These are phyloP conservation scores for Drosophila obscura DNA, from an alignment of 1,140 invertebrate species.

Conservation along the genomic window DNA sequence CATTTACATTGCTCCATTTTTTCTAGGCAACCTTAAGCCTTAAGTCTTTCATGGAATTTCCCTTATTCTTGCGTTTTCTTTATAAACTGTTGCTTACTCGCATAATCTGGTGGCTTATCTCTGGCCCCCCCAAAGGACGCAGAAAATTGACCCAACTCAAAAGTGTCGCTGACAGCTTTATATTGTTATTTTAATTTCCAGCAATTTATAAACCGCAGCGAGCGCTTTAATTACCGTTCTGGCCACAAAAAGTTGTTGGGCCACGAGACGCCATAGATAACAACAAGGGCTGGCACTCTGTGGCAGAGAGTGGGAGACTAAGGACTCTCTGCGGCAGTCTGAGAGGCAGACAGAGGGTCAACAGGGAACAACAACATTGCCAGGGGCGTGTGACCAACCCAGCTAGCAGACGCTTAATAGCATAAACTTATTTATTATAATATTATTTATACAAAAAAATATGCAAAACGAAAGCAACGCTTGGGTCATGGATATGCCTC, in stretches of 20 bases:
- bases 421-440: slow-evolving; percentile 79
- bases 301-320: neutral
- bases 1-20: too few species aligned
- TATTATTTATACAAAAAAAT: slow-evolving; percentile 74
- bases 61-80: slow-evolving; percentile 22
- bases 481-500: slow-evolving; percentile 17
- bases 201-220: slow-evolving; percentile 73
- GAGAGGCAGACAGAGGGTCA: slow-evolving; percentile 1
- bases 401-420: slow-evolving; percentile 67
- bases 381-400: slow-evolving; percentile 29
- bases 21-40: too few species aligned
- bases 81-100: slow-evolving; percentile 52
- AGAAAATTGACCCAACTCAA: slow-evolving; percentile 62
- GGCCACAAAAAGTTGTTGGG: slow-evolving; percentile 55
- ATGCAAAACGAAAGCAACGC: slow-evolving; percentile 43
- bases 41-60: too few species aligned
- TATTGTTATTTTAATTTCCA: slow-evolving; percentile 76
- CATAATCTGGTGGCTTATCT: slow-evolving; percentile 44
- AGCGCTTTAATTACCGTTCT: slow-evolving; percentile 71
- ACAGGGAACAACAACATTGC: slow-evolving; percentile 51
- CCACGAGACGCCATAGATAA: slow-evolving; percentile 65
- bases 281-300: slow-evolving; percentile 17
- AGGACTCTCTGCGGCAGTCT: too few species aligned
- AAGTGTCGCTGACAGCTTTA: slow-evolving; percentile 72
- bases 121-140: slow-evolving; percentile 23